Evolutionary conservation across 2,888 invertebrate genomes (phyloP), one percentile per base, ranked within the genome.

Genomic region (Drosophila merina): DNA sequence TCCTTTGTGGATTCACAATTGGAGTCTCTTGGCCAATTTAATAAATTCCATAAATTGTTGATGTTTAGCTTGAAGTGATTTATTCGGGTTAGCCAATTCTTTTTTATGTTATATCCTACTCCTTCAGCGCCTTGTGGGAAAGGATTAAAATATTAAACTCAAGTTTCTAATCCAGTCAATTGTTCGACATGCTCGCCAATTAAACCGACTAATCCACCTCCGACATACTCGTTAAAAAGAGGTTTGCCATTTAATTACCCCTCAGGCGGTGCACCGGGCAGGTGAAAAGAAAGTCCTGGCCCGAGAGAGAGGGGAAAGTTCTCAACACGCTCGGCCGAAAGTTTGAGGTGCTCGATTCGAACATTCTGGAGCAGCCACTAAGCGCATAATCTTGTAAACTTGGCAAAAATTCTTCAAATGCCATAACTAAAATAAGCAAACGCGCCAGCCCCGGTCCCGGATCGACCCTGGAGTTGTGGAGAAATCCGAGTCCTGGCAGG

Each of bases 321-420:
- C 76, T 60, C 56, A 68, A 70, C 73, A 63, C 52, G 59, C 58
- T 26, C 30, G 52, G 49, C 28, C 49, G 71, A 25, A 79, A 83
- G 86, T 86, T 81, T 52, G 59, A 57, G 36, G 57, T 20, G 52
- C 69, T 47, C 63, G 45, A n/a, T 45, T 40, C 47, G 42, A 68
- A 78, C 56, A 77, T 64, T 57, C 57, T 64, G 66, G 55, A 50
- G 51, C 73, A 77, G 69, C 58, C 69, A 68, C 83, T 86, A 83
- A 87, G 84, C 84, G 78, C 77, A 82, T 87, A 87, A 87, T 87
- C 88, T 85, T 84, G 84, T 84, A 79, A 87, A 81, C 84, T 82
- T 84, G 78, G 84, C 86, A 73, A 78, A 84, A 82, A 82, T 84
- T 68, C 82, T 74, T 69, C 52, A 78, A 84, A 86, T 86, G 75